Evolutionary conservation across 92 coral and sea anemone species (phyloP).

Genomic region (Porites divaricata): DNA sequence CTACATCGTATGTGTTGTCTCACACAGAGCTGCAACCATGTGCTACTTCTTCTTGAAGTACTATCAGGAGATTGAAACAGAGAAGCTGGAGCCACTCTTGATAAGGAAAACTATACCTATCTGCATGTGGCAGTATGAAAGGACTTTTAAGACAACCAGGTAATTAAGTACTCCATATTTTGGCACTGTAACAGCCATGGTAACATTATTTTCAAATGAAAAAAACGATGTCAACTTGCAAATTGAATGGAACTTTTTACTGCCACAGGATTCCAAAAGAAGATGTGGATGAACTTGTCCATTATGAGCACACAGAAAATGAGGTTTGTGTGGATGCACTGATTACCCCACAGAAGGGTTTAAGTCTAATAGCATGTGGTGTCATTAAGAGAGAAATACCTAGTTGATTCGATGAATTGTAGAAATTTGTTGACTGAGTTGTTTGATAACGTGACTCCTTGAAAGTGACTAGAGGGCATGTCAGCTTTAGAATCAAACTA

Average conservation of each 20-base stretch:
- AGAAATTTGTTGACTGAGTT: no score
- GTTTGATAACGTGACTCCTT: no score
- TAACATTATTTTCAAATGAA: background rate
- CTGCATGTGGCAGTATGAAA: slow-evolving; percentile 97
- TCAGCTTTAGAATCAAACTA: no score
- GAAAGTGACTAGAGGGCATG: no score
- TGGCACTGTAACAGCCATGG: background rate
- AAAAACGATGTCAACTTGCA: background rate
- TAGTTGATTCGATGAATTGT: no score
- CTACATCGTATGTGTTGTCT: background rate
- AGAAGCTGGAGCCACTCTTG: slow-evolving; percentile 78
- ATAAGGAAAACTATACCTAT: slow-evolving; percentile 93
- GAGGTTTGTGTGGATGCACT: slow-evolving; percentile 64
- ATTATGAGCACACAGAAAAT: slow-evolving; percentile 84
- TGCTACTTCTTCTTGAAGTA: slow-evolving; percentile 78
- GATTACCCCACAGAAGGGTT: background rate
- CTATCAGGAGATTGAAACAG: slow-evolving; percentile 82
- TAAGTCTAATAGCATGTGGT: background rate
- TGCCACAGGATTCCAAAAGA: slow-evolving; percentile 81
- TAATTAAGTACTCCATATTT: background rate
- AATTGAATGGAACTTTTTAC: background rate
- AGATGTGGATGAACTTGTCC: slow-evolving; percentile 92
- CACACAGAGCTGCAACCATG: slow-evolving; percentile 86
- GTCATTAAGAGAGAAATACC: no score
- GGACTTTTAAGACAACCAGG: slow-evolving; percentile 96